These are phyloP conservation scores for Stenurella melanura DNA, from an alignment of 2,888 invertebrate genomes.

Conservation along the genomic window DNA sequence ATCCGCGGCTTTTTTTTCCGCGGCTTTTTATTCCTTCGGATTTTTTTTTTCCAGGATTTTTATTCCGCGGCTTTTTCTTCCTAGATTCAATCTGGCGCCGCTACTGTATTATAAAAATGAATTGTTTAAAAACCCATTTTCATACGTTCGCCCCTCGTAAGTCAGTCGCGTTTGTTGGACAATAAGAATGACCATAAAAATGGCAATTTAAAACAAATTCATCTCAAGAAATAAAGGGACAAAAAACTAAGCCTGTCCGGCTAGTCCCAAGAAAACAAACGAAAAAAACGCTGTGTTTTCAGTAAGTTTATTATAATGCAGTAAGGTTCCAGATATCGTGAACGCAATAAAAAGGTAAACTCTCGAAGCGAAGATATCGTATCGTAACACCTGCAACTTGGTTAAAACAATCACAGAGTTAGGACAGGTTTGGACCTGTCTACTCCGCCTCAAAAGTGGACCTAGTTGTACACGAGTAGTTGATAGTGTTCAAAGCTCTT, in stretches of 20 bases:
- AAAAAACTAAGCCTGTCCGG: constrained; percentile 15
- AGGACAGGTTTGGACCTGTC: constrained; percentile 71
- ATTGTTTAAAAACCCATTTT: background rate
- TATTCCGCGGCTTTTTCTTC: too few species aligned
- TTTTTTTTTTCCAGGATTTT: too few species aligned
- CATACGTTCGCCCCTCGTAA: background rate
- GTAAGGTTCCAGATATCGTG: constrained; percentile 44
- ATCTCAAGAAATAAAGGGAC: constrained; percentile 12
- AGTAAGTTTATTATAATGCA: constrained; percentile 47
- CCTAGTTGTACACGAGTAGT: constrained; percentile 50
- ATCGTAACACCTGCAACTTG: constrained; percentile 67
- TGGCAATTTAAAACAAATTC: constrained; percentile 29
- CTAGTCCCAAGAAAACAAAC: constrained; percentile 27
- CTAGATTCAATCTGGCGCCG: too few species aligned
- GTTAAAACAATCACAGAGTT: constrained; percentile 62
- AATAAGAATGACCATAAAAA: constrained; percentile 23
- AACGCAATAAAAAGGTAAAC: constrained; percentile 39
- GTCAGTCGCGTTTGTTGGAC: background rate
- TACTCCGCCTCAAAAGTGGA: constrained; percentile 57
- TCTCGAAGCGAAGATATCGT: constrained; percentile 51
- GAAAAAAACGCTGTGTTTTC: constrained; percentile 32
- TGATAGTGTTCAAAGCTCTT: constrained; percentile 43
- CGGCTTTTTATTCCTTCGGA: too few species aligned
- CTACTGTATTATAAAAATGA: background rate
- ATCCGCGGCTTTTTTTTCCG: too few species aligned